phyloP scores from a whole-genome alignment of 2,888 invertebrate species.

The Dryocosmus kuriphilus region DNA sequence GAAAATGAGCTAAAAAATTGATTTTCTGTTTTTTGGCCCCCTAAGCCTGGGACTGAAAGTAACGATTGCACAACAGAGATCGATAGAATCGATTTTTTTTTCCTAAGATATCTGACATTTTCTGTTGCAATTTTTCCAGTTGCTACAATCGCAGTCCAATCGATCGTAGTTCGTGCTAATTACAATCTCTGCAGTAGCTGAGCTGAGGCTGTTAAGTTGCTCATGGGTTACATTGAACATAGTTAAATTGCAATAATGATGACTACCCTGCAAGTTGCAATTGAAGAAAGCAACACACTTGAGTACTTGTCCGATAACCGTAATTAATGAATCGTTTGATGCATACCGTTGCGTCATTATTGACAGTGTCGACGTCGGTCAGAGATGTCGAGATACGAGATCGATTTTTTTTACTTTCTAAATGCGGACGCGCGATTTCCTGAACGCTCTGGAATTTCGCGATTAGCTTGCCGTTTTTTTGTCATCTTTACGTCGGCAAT shows the following conservation, averaged over 20 bases:
- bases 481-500: conserved; percentile 70
- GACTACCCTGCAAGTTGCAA: conserved; percentile 27
- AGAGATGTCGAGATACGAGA: conserved; percentile 43
- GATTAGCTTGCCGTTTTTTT: conserved; percentile 67
- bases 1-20: too few relatives aligned
- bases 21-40: too few relatives aligned
- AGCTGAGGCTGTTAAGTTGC: conserved; percentile 17
- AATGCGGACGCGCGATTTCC: conserved; percentile 65
- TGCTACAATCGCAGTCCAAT: conserved; percentile 17
- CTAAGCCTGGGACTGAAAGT: neutral
- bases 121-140: conserved; percentile 19
- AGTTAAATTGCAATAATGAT: conserved; percentile 25
- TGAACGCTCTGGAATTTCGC: conserved; percentile 68
- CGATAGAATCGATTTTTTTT: conserved; percentile 20
- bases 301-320: conserved; percentile 14
- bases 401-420: conserved; percentile 74
- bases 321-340: conserved; percentile 42
- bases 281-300: conserved; percentile 15
- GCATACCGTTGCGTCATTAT: conserved; percentile 31
- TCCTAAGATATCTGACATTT: conserved; percentile 6
- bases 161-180: too few relatives aligned
- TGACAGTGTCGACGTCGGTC: conserved; percentile 34
- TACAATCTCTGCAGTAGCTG: neutral
- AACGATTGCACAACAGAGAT: conserved; percentile 8
- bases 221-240: too few relatives aligned